A percentile compares a stretch with the other conserved stretches of the same genome.
Conservation (phyloP, 1,140 invertebrate genomes). For the Steinernema khuongi region DNA sequence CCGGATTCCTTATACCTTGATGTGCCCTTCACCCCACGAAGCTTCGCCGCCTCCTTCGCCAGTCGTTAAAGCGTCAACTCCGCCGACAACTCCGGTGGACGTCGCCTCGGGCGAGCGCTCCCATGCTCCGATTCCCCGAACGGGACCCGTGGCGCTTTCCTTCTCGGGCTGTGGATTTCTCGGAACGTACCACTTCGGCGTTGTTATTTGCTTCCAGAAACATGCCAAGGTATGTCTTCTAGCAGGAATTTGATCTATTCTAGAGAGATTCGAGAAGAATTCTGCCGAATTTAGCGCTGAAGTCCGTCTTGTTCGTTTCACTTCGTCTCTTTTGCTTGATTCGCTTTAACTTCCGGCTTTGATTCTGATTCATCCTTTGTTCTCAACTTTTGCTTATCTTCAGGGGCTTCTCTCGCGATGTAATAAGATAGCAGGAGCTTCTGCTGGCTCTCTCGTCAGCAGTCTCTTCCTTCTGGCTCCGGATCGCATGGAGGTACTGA, state of each 20-base stretch:
- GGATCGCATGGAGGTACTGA: constrained; percentile 35
- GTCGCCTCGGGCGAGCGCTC: not conserved
- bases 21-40: not conserved
- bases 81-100: not conserved
- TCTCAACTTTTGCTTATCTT: constrained; percentile 18
- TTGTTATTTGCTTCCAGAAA: constrained; percentile 48
- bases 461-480: constrained; percentile 45
- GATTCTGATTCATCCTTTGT: constrained; percentile 17
- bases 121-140: not conserved
- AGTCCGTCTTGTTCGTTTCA: too few species aligned
- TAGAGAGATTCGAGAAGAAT: not conserved
- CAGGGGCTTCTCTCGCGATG: constrained; percentile 35
- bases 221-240: constrained; percentile 47
- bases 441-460: constrained; percentile 52
- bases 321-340: not conserved
- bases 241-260: not conserved
- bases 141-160: constrained; percentile 18
- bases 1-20: not conserved
- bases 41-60: not conserved
- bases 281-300: too few species aligned
- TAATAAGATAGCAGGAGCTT: constrained; percentile 46
- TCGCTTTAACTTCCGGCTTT: constrained; percentile 17
- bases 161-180: constrained; percentile 47
- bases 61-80: not conserved
- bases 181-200: constrained; percentile 56